phyloP scores from a whole-genome alignment of 1,140 invertebrate species.

The Drosophila seguyi region DNA sequence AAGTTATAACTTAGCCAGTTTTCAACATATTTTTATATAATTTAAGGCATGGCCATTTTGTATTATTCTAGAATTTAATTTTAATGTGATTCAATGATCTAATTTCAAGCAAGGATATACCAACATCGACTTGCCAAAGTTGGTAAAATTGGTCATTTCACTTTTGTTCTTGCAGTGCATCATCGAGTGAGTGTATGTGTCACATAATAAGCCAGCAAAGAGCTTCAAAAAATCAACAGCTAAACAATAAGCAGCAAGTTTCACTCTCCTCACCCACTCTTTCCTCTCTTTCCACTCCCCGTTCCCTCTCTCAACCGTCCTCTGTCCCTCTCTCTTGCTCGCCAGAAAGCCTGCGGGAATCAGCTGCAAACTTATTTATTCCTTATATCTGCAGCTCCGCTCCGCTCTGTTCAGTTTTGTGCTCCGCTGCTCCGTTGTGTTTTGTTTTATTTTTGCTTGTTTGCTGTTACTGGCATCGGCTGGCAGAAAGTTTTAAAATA shows the following conservation, averaged over 20 bases:
- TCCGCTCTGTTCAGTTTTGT: not conserved
- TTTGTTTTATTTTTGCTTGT: constrained; percentile 19
- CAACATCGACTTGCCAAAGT: no score
- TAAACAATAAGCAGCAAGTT: constrained; percentile 61
- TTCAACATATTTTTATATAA: no score
- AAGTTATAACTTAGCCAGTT: no score
- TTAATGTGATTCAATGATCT: no score
- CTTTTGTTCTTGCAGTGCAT: not conserved
- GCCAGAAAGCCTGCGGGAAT: constrained; percentile 61
- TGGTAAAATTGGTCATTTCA: not conserved
- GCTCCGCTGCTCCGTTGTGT: not conserved
- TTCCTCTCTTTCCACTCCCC: not conserved
- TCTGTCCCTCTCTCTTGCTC: not conserved
- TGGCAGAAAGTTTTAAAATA: constrained; percentile 78
- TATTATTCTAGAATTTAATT: no score
- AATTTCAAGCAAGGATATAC: no score
- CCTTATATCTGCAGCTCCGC: constrained; percentile 32
- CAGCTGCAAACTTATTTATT: constrained; percentile 67
- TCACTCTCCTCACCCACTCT: no score
- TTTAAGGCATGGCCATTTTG: no score
- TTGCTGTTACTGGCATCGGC: constrained; percentile 48
- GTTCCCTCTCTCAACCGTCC: not conserved
- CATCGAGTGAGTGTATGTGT: constrained; percentile 27
- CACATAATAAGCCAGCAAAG: constrained; percentile 71
- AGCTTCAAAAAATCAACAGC: constrained; percentile 67